These are phyloP conservation scores for Agonopterix arenella DNA, from an alignment of 2,888 invertebrate genomes.

Conservation along the genomic window DNA sequence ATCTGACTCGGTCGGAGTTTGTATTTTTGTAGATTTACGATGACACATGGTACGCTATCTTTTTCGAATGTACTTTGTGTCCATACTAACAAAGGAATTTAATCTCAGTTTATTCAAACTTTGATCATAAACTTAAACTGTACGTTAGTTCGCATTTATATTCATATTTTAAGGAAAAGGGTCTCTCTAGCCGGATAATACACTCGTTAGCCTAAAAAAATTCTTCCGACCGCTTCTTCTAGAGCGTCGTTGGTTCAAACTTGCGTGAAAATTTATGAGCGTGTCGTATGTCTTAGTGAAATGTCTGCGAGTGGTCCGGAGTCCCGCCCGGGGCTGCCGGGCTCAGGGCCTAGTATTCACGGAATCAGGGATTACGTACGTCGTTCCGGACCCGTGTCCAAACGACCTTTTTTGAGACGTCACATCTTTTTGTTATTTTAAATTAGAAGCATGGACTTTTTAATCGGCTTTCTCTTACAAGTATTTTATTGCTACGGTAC, in stretches of 20 bases:
- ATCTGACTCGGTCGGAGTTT: too few species aligned
- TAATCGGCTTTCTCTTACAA: not conserved
- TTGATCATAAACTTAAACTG: too few species aligned
- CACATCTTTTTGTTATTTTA: constrained; percentile 7
- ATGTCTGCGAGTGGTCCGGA: constrained; percentile 32
- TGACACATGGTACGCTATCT: too few species aligned
- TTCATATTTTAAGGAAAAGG: constrained; percentile 5
- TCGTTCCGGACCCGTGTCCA: constrained; percentile 13
- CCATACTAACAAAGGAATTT: too few species aligned
- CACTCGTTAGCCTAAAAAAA: constrained; percentile 22
- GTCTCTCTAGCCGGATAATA: constrained; percentile 3
- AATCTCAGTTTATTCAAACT: too few species aligned
- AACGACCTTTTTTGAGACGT: constrained; percentile 21
- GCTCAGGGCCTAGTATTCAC: constrained; percentile 9
- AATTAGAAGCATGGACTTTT: not conserved
- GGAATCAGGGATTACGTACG: constrained; percentile 25
- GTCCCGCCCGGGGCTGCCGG: constrained; percentile 17
- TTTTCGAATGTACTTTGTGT: too few species aligned
- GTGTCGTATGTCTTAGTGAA: constrained; percentile 44
- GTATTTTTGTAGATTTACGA: too few species aligned
- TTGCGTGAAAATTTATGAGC: constrained; percentile 56
- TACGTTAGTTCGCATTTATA: not conserved
- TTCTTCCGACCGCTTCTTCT: constrained; percentile 22
- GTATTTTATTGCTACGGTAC: too few species aligned
- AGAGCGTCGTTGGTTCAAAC: constrained; percentile 37